These are phyloP conservation scores for Lemur catta DNA, from an alignment of 2,797 vertebrate species.

Conservation along the genomic window DNA sequence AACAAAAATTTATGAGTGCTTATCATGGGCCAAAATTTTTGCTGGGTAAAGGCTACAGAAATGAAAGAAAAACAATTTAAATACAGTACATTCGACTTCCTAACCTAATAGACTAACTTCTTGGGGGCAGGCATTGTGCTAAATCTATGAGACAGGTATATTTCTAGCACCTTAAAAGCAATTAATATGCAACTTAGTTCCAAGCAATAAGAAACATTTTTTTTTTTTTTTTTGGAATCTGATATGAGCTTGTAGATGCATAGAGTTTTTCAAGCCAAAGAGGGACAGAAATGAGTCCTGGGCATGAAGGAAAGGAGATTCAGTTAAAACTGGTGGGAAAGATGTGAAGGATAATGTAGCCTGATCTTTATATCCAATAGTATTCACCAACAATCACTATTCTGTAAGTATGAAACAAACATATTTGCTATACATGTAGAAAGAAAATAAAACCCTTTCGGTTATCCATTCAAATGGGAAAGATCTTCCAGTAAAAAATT, in stretches of 20 bases:
- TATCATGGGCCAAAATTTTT: not conserved
- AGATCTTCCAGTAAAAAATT: constrained; percentile 34
- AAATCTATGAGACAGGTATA: not conserved
- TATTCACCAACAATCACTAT: not conserved
- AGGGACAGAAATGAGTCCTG: not conserved
- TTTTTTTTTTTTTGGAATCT: not conserved
- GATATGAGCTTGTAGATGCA: not conserved
- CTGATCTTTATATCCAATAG: not conserved
- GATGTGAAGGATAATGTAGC: not conserved
- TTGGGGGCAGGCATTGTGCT: not conserved
- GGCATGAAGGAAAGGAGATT: not conserved
- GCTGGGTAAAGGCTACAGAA: not conserved
- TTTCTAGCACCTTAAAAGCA: not conserved
- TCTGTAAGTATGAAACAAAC: not conserved
- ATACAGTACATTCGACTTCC: not conserved
- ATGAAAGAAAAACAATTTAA: not conserved
- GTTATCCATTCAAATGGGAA: constrained; percentile 31
- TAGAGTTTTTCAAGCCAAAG: not conserved
- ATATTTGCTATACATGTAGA: constrained; percentile 31
- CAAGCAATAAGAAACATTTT: not conserved
- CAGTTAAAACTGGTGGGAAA: not conserved
- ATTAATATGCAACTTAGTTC: not conserved
- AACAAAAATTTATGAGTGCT: not conserved
- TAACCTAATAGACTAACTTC: not conserved
- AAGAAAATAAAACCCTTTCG: constrained; percentile 23